Evolutionary conservation across 2,797 vertebrate genomes (phyloP).

Genomic region (Eremophila alpestris): DNA sequence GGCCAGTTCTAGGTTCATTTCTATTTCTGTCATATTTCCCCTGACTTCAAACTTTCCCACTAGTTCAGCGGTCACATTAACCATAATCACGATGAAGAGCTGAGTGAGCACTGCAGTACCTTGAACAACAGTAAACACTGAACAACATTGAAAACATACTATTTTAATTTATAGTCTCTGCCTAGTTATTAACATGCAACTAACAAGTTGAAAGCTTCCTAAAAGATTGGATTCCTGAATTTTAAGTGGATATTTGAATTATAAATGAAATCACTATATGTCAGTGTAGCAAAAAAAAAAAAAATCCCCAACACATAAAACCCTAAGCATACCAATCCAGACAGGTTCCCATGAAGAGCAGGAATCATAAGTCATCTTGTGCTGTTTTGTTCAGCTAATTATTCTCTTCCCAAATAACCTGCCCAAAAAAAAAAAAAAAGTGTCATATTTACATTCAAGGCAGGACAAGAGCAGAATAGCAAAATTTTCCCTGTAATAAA

Average conservation of each 20-base stretch:
- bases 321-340: slow-evolving; percentile 21
- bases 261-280: background rate
- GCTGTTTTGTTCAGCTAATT: slow-evolving; percentile 31
- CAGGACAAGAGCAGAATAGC: background rate
- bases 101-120: background rate
- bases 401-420: slow-evolving; percentile 22
- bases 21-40: background rate
- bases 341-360: background rate
- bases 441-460: background rate
- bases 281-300: background rate
- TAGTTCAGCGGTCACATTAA: background rate
- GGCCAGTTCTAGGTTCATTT: background rate
- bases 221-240: background rate
- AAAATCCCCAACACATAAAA: background rate
- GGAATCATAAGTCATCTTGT: slow-evolving; percentile 37
- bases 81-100: background rate
- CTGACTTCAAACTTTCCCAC: background rate
- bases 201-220: background rate
- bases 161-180: background rate
- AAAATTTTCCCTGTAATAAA: background rate
- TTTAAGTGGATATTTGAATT: background rate
- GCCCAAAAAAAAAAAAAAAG: background rate
- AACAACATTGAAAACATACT: background rate
- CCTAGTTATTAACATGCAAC: background rate
- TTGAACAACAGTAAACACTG: background rate